phyloP scores from a whole-genome alignment of 2,888 invertebrate genomes.

The Coleophora deauratella region DNA sequence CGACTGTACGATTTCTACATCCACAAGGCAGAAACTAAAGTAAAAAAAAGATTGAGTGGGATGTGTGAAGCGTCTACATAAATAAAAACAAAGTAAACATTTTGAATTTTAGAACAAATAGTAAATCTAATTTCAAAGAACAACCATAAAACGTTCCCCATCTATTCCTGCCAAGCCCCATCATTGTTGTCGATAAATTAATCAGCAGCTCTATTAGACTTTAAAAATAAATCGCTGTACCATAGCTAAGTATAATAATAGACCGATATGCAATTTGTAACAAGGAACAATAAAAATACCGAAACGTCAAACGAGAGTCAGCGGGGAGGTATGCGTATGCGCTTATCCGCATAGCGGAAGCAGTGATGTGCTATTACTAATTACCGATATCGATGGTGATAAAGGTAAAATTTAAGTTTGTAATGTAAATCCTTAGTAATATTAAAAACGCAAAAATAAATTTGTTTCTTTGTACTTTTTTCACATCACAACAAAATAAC shows the following conservation, averaged over 20 bases:
- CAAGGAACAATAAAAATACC: constrained; percentile 9
- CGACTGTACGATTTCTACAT: too few relatives aligned
- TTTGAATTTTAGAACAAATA: too few relatives aligned
- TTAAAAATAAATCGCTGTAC: background rate
- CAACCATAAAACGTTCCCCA: background rate
- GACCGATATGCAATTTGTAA: constrained; percentile 7
- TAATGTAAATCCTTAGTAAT: too few relatives aligned
- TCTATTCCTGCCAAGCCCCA: background rate
- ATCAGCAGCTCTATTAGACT: background rate
- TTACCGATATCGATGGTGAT: too few relatives aligned
- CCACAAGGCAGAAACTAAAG: too few relatives aligned
- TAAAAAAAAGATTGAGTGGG: too few relatives aligned
- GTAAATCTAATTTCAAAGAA: background rate
- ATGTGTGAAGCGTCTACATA: too few relatives aligned
- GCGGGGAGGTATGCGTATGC: constrained; percentile 5
- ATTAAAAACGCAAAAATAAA: too few relatives aligned
- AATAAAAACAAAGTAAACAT: too few relatives aligned
- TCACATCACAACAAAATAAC: too few relatives aligned
- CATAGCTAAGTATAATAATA: constrained; percentile 3
- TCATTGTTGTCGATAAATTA: constrained; percentile 5
- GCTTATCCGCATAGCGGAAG: constrained; percentile 3
- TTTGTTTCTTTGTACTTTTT: too few relatives aligned
- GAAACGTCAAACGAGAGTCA: constrained; percentile 6
- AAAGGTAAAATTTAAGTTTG: too few relatives aligned
- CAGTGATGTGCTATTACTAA: background rate